These are phyloP conservation scores for Drosophila burlai DNA, from an alignment of 1,140 invertebrate genomes.

Conservation along the genomic window DNA sequence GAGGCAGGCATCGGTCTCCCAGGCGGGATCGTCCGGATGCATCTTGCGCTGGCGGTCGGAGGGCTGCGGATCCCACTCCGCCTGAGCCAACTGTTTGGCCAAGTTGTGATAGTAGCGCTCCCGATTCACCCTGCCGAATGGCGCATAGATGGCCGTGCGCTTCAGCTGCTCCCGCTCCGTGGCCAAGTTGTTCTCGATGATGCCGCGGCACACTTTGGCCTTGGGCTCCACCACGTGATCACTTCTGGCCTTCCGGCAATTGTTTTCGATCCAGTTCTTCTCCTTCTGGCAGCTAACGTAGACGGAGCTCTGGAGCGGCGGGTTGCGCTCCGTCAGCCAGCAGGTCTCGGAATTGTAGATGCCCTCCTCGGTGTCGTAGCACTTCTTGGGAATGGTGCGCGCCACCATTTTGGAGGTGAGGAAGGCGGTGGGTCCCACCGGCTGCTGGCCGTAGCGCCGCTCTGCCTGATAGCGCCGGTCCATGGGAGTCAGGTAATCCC, in stretches of 20 bases:
- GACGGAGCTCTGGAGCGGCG: constrained; percentile 34
- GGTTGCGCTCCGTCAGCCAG: constrained; percentile 47
- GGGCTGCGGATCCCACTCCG: neutral
- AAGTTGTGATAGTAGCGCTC: constrained; percentile 61
- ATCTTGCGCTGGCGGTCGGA: neutral
- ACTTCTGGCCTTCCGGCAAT: constrained; percentile 49
- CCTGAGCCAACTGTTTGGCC: constrained; percentile 15
- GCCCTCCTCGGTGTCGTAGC: constrained; percentile 68
- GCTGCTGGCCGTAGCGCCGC: constrained; percentile 50
- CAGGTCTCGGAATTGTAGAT: constrained; percentile 48
- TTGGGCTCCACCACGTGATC: constrained; percentile 31
- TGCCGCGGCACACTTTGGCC: constrained; percentile 43
- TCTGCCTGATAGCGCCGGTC: constrained; percentile 72
- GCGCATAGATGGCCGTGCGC: constrained; percentile 50
- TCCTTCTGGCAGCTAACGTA: constrained; percentile 58
- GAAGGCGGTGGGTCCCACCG: constrained; percentile 65
- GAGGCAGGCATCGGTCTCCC: constrained; percentile 15
- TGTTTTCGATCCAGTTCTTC: constrained; percentile 47
- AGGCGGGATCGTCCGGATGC: neutral
- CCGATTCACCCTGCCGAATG: constrained; percentile 24
- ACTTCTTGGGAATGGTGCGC: constrained; percentile 25
- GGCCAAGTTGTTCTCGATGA: constrained; percentile 55
- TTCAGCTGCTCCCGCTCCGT: constrained; percentile 33
- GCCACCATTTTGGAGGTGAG: constrained; percentile 45
- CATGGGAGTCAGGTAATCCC: constrained; percentile 58